Percentiles rank a stretch among this genome's conserved stretches.
These are phyloP conservation scores for Unio pictorum DNA, from an alignment of 2,888 invertebrate species.

Conservation along the genomic window DNA sequence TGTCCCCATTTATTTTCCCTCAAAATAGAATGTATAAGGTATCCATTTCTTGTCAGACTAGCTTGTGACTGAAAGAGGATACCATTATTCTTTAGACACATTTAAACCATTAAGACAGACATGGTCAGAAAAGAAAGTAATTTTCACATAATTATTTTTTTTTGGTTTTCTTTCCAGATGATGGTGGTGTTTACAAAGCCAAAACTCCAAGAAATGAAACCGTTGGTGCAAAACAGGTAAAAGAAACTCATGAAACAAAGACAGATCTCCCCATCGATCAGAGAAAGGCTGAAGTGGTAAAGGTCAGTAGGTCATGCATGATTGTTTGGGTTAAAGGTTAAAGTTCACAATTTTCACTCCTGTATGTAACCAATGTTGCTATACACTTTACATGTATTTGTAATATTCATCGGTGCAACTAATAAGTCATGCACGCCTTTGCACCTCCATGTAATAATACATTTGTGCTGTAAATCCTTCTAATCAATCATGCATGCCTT, in stretches of 20 bases:
- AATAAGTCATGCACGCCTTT: no score
- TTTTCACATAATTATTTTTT: neutral
- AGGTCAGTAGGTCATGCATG: constrained; percentile 27
- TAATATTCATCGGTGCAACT: no score
- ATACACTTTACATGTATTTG: no score
- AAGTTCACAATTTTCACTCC: no score
- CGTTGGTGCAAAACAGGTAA: constrained; percentile 40
- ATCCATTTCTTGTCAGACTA: no score
- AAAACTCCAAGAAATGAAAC: constrained; percentile 32
- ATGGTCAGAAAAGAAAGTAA: neutral
- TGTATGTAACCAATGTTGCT: no score
- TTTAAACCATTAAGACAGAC: neutral
- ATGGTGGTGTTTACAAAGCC: constrained; percentile 53
- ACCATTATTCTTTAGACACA: no score
- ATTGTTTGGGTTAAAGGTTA: constrained; percentile 1
- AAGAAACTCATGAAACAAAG: constrained; percentile 44
- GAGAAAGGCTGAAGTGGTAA: constrained; percentile 47
- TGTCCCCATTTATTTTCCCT: no score
- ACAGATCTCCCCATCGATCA: constrained; percentile 58
- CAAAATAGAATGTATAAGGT: no score
- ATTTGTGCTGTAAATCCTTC: neutral
- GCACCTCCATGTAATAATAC: no score
- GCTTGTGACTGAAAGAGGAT: no score
- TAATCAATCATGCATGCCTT: no score
- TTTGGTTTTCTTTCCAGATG: constrained; percentile 34